Evolutionary conservation across 2,888 invertebrate species (phyloP).

Genomic region (Stenolophus ochropezus): DNA sequence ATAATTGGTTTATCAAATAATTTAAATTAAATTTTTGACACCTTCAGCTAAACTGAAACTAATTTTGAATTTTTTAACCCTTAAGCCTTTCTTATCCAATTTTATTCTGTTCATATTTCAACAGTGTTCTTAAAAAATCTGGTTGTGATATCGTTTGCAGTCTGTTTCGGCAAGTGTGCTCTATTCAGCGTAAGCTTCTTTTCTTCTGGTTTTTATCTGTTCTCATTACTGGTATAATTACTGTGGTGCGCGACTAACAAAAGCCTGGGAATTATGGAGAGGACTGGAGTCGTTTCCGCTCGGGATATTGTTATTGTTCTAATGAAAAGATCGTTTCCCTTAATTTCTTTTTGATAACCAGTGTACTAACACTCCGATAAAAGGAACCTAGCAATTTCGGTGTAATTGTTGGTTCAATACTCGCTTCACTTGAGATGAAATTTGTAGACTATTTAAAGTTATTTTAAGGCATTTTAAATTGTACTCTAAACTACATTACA

Average conservation of each 20-base stretch:
- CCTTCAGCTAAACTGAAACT: too few species aligned
- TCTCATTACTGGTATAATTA: conserved; percentile 50
- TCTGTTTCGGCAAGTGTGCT: background rate
- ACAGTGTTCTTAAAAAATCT: background rate
- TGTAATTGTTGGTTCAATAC: conserved; percentile 23
- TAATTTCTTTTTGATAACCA: conserved; percentile 54
- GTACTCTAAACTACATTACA: background rate
- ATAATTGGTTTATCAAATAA: too few species aligned
- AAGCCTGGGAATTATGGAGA: conserved; percentile 43
- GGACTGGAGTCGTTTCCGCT: background rate
- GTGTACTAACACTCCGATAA: conserved; percentile 36
- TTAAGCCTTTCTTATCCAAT: background rate
- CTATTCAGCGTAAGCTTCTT: background rate
- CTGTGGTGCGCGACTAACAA: conserved; percentile 42
- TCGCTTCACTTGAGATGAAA: background rate
- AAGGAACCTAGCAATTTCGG: conserved; percentile 20
- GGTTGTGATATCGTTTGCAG: background rate
- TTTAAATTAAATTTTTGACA: too few species aligned
- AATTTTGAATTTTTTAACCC: background rate
- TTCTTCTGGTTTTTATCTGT: conserved; percentile 47
- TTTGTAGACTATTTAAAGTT: background rate
- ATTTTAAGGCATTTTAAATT: background rate
- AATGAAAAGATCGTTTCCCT: conserved; percentile 53
- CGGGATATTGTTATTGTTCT: conserved; percentile 51
- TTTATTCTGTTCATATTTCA: background rate